Evolutionary conservation across 2,113 vertebrate species (phyloP).

Genomic region (Melanocharis versteri): DNA sequence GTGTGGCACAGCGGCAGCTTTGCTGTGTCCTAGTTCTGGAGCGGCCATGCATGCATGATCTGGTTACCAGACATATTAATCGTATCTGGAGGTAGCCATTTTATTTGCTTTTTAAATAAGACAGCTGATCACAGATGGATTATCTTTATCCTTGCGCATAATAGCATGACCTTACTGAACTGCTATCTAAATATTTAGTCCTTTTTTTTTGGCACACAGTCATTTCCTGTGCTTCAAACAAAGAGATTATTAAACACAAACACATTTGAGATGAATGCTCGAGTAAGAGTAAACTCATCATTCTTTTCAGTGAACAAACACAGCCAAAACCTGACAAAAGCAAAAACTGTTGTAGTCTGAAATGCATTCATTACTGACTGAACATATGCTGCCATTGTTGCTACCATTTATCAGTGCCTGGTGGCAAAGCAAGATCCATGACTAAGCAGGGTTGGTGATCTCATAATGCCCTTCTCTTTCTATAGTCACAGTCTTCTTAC

Average conservation of each 20-base stretch:
- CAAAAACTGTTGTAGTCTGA: background rate
- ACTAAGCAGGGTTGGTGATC: background rate
- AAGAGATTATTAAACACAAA: conserved; percentile 6
- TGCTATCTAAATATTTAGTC: conserved; percentile 27
- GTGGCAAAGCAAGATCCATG: background rate
- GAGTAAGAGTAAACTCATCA: conserved; percentile 11
- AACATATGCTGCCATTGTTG: background rate
- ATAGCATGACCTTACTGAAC: background rate
- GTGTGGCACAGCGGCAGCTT: background rate
- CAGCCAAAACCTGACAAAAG: background rate
- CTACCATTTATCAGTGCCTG: background rate
- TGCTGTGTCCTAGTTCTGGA: background rate
- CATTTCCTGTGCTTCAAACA: conserved; percentile 28
- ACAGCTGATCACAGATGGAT: background rate
- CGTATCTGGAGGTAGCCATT: background rate
- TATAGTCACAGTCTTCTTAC: background rate
- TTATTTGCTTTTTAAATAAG: background rate
- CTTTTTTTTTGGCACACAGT: background rate
- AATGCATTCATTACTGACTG: background rate
- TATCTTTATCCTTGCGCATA: background rate
- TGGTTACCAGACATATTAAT: background rate
- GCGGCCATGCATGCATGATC: background rate
- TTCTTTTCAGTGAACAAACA: conserved; percentile 19
- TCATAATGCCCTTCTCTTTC: background rate
- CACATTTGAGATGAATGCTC: background rate